Evolutionary conservation across 1,140 invertebrate species (phyloP).

Genomic region (Bilobella aurantiaca): DNA sequence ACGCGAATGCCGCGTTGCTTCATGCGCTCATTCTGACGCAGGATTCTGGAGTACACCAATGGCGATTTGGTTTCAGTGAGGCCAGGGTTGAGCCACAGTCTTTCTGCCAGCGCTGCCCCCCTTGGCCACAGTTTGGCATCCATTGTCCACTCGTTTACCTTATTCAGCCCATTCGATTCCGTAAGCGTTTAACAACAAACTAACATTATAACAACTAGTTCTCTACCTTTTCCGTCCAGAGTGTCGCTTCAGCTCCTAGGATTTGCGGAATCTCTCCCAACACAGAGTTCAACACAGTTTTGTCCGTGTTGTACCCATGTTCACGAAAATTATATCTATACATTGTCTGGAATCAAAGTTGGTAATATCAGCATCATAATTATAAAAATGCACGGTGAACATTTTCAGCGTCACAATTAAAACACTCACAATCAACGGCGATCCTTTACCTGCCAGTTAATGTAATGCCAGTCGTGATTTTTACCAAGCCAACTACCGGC

Average conservation of each 20-base stretch:
- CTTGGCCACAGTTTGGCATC: conserved; percentile 27
- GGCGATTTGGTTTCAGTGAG: too few relatives aligned
- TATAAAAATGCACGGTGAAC: neutral
- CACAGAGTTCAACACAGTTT: neutral
- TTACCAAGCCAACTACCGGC: conserved; percentile 28
- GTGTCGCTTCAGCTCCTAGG: conserved; percentile 25
- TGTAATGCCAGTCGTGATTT: conserved; percentile 20
- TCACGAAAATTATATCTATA: conserved; percentile 26
- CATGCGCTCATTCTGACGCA: conserved; percentile 35
- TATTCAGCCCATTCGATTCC: too few relatives aligned
- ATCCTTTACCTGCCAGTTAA: conserved; percentile 30
- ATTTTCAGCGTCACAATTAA: neutral
- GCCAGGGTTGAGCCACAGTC: conserved; percentile 23
- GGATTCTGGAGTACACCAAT: conserved; percentile 32
- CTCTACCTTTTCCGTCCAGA: conserved; percentile 41
- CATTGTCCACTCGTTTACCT: conserved; percentile 26
- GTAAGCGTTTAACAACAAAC: neutral
- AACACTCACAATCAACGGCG: too few relatives aligned
- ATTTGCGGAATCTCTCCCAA: conserved; percentile 5
- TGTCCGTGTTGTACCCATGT: neutral
- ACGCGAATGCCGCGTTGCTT: conserved; percentile 33
- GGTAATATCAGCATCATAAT: neutral
- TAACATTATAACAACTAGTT: neutral
- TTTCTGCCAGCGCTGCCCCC: conserved; percentile 19
- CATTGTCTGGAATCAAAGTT: conserved; percentile 9